Base-by-base conservation (phyloP, 2,888 invertebrate genomes). In the Panopea generosa region DNA sequence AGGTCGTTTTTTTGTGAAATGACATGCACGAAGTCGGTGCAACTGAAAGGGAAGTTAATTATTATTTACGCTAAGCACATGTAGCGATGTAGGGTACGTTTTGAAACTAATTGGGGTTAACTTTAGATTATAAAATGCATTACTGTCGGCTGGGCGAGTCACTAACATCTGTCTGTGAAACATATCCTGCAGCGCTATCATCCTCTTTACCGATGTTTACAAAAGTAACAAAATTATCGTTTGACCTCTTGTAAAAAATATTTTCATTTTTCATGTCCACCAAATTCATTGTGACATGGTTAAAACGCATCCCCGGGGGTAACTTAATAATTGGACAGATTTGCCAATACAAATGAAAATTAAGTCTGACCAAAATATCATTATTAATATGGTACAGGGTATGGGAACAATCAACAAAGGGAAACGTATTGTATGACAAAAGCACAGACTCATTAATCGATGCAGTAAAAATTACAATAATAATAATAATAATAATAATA, bases 171-270 rank as follows among this genome's bases (percentile, higher is more conserved):
- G 71, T 57, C 45, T 38, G 50, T 59, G 20, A 27, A 27, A 59
- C 52, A 60, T 60, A 24, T 29, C 72, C 56, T 53, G 61, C 66
- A 55, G 72, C 65, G 65, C 53, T 26, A 26, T 24, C 47, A 6
- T 20, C 20, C 16, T 45, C 7, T 9, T 3, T 6, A 18, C 45
- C 7, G 6, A 20, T 20, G 6, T 45, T 45, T 16, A 45, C n/a
- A 27, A 62, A 62, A 62, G 63, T 74, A 68, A 74, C 67, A 22
- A 67, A 67, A 63, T 74, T 68, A 67, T 29, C 63, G 45, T 63
- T 43, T 74, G 68, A 67, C 68, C 74, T 52, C 67, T 26, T 20
- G 38, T 49, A 74, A 74, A 53, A 57, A 38, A 52, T 50, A 61
- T 74, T 67, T 67, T 57, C 67, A 59, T 57, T 67, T 67, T 67